Base-by-base conservation (phyloP, 2,113 vertebrate species). In the Myanophis thanlyinensis region DNA sequence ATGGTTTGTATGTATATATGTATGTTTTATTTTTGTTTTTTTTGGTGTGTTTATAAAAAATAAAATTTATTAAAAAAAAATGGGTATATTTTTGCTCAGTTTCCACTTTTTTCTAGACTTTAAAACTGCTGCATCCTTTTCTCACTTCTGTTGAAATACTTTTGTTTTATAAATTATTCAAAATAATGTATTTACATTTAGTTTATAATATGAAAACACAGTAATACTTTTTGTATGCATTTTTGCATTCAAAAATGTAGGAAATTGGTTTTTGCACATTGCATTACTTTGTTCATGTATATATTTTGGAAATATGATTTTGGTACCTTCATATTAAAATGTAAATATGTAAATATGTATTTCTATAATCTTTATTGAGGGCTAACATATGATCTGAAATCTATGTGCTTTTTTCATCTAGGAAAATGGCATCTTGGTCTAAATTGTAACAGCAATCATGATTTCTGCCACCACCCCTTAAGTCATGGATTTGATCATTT, bases 391-490 rank as follows among this genome's bases (percentile, higher is more conserved):
- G 85, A 90, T 27, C 44, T 95, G 51, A 90, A 80, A 35, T 49
- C 25, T 96, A 35, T 96, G 2, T 91, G 25, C 94, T 25, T 96
- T 95, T 23, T 95, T 49, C 87, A 30, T 90, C 2, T 93, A 98
- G 98, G 98, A 35, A 99, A 99, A 94, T 99, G 99, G 99, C 99
- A 99, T 96, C 97, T 99, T 0, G 99, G 99, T 0, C 95, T 98
- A 7, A 98, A 97, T 97, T 99, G 99, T 93, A 92, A 98, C 91
- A 97, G 93, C 94, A 97, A n/a, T 0, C 88, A 94, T 0, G 99
- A 99, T 94, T 98, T 98, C 96, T 99, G 98, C 93, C 99, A 99
- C 97, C 99, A 99, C 94, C 99, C 99, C 0, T 94, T 93, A 25
- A 95, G 15, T 25, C 98, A 99, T 18, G 99, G 99, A 93, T 99